Conservation (phyloP, 2,113 vertebrate genomes). For the Chinchilla lanigera region DNA sequence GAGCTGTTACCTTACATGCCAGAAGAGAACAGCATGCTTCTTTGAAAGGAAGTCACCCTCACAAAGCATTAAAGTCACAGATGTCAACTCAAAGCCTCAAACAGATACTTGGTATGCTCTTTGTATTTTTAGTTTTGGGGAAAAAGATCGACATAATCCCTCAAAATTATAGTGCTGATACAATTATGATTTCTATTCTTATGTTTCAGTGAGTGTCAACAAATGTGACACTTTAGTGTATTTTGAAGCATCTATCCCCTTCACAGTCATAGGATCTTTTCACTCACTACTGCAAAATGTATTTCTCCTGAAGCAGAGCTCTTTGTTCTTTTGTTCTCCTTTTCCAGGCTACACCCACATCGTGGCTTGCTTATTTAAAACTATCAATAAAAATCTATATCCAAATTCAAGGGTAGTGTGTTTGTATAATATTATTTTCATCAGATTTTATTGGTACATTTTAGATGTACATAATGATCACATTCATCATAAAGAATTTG, state of each 20-base stretch:
- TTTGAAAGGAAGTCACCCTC: constrained; percentile 43
- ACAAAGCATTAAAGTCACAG: background rate
- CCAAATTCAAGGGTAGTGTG: background rate
- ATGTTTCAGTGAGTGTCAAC: background rate
- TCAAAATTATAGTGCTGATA: background rate
- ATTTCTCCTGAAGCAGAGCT: background rate
- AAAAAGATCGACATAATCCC: background rate
- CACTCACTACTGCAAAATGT: background rate
- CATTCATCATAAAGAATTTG: background rate
- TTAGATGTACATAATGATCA: background rate
- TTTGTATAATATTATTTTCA: background rate
- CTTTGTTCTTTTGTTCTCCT: background rate
- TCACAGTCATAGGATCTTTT: constrained; percentile 3
- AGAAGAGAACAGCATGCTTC: constrained; percentile 9
- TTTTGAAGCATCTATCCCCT: background rate
- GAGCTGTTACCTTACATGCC: background rate
- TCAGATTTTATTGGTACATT: background rate
- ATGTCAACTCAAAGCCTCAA: background rate
- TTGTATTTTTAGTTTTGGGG: background rate
- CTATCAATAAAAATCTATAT: background rate
- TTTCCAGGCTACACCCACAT: background rate
- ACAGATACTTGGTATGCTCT: background rate
- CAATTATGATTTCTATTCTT: background rate
- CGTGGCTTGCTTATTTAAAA: background rate
- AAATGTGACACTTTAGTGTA: background rate